These are phyloP conservation scores for Tiphia femorata DNA, from an alignment of 2,888 invertebrate genomes.

Conservation along the genomic window DNA sequence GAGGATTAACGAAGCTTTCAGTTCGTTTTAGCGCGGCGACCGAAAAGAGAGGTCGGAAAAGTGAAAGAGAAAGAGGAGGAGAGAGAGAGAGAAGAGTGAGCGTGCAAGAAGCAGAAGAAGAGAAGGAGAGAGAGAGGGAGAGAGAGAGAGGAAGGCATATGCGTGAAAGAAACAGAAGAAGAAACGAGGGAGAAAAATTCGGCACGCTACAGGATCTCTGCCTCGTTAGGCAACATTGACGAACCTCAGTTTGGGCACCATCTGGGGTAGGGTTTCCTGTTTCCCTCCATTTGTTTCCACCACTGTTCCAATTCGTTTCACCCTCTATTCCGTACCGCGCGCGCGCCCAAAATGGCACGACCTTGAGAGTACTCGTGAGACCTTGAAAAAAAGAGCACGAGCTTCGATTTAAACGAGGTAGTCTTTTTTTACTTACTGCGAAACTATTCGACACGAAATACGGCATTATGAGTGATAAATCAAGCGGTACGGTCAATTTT, in stretches of 20 bases:
- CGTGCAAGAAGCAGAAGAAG: not conserved
- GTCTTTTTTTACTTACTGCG: no score
- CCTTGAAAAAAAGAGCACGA: no score
- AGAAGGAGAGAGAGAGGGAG: not conserved
- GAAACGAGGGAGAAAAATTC: not conserved
- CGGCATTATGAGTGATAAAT: no score
- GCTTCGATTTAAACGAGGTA: no score
- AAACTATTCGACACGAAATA: no score
- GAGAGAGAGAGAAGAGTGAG: not conserved
- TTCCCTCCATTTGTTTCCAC: not conserved
- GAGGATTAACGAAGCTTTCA: slow-evolving; percentile 21
- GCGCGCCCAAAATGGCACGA: no score
- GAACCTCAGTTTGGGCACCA: slow-evolving; percentile 2
- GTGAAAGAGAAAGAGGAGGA: no score
- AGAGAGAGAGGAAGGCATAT: not conserved
- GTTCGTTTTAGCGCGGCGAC: slow-evolving; percentile 15
- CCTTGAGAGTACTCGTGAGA: no score
- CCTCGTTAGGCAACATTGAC: slow-evolving; percentile 16
- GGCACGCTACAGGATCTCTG: not conserved
- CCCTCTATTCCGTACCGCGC: no score
- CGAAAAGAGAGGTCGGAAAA: no score
- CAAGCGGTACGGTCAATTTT: no score
- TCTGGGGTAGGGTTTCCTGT: not conserved
- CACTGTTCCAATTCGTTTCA: no score
- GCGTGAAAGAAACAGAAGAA: not conserved